These are phyloP conservation scores for Porites evermanni DNA, from an alignment of 92 coral and sea anemone species.

Conservation along the genomic window DNA sequence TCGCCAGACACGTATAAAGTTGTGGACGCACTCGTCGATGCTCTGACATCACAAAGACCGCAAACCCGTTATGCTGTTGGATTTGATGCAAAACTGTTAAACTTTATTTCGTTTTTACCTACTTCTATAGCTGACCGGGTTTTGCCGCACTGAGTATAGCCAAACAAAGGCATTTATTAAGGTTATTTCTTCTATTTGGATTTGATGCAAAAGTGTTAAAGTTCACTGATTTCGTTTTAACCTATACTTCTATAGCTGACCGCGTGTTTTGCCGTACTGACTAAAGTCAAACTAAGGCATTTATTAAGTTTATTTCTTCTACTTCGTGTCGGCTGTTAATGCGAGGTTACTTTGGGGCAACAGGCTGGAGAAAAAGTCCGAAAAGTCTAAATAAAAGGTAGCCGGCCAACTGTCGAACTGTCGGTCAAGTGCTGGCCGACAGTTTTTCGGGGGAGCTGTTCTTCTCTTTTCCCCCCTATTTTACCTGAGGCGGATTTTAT, in stretches of 20 bases:
- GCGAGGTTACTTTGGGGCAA: too few relatives aligned
- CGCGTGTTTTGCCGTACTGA: not conserved
- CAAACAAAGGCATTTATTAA: not conserved
- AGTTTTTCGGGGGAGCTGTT: too few relatives aligned
- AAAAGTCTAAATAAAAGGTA: too few relatives aligned
- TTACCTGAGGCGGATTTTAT: too few relatives aligned
- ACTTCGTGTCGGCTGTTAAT: too few relatives aligned
- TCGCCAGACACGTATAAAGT: constrained; percentile 61
- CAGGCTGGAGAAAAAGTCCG: too few relatives aligned
- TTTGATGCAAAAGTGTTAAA: constrained; percentile 39
- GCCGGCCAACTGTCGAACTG: too few relatives aligned
- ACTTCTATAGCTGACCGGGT: constrained; percentile 36
- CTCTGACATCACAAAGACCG: constrained; percentile 61
- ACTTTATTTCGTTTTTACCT: constrained; percentile 43
- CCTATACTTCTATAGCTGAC: constrained; percentile 41
- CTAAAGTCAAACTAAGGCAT: not conserved
- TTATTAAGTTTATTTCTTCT: not conserved
- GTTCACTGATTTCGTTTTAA: constrained; percentile 19
- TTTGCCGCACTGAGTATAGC: not conserved
- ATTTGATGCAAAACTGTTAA: constrained; percentile 32
- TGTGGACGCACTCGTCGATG: constrained; percentile 63
- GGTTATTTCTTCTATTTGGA: constrained; percentile 6
- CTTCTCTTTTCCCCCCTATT: too few relatives aligned
- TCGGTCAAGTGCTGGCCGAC: too few relatives aligned
- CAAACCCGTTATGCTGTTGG: constrained; percentile 61